These are phyloP conservation scores for Polia nebulosa DNA, from an alignment of 2,888 invertebrate genomes.

Conservation along the genomic window DNA sequence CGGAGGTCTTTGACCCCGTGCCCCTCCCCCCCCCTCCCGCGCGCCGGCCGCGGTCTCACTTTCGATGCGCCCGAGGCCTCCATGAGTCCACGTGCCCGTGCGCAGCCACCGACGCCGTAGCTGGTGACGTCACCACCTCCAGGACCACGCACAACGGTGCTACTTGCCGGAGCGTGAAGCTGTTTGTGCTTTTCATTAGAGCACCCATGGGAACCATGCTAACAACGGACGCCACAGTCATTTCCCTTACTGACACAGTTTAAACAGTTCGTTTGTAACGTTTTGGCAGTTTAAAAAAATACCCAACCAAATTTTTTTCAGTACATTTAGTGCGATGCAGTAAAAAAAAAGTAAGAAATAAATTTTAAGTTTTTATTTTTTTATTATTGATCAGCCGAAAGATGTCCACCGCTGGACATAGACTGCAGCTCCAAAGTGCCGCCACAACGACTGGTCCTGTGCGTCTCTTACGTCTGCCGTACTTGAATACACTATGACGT, in stretches of 20 bases:
- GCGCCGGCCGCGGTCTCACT: conserved; percentile 85
- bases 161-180: conserved; percentile 79
- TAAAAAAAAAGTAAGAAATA: conserved; percentile 1
- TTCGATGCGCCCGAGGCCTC: conserved; percentile 88
- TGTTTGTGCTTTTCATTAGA: conserved; percentile 84
- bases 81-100: conserved; percentile 86
- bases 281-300: conserved; percentile 24
- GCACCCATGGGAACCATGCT: conserved; percentile 83
- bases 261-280: conserved; percentile 37
- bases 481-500: conserved; percentile 11
- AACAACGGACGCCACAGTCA: conserved; percentile 67
- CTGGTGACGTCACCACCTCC: conserved; percentile 84
- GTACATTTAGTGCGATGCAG: conserved; percentile 3
- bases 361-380: background rate
- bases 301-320: conserved; percentile 27
- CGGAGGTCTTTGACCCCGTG: conserved; percentile 84
- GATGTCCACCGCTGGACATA: too few species aligned
- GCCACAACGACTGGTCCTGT: too few species aligned
- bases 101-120: conserved; percentile 79
- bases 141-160: conserved; percentile 80
- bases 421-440: too few species aligned
- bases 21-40: conserved; percentile 74
- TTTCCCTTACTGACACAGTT: conserved; percentile 74
- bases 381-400: too few species aligned
- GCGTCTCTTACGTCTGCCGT: too few species aligned